phyloP scores from a whole-genome alignment of 92 coral and sea anemone species.

The Plumapathes pennacea region DNA sequence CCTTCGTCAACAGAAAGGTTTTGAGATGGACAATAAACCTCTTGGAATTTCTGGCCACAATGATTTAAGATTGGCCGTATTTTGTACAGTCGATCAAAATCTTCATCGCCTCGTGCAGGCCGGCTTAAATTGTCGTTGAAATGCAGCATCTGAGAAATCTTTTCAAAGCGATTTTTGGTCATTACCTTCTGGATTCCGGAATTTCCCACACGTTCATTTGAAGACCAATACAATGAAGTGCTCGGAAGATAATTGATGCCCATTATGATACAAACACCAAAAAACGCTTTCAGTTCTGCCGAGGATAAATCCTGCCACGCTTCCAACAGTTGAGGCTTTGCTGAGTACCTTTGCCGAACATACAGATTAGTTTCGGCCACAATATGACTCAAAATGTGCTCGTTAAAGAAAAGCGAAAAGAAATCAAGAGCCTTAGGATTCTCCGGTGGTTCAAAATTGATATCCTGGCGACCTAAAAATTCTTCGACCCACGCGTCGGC shows the following conservation, averaged over 20 bases:
- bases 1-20: conserved; percentile 18
- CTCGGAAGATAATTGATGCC: background rate
- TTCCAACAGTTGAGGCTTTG: conserved; percentile 5
- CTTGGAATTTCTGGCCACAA: background rate
- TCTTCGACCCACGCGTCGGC: conserved; percentile 3
- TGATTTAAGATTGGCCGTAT: background rate
- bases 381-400: conserved; percentile 11
- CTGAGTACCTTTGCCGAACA: conserved; percentile 5
- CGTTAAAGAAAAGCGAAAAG: conserved; percentile 6
- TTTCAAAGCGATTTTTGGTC: conserved; percentile 25
- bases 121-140: background rate
- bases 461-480: conserved; percentile 10
- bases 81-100: conserved; percentile 8
- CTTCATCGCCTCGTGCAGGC: background rate
- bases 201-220: conserved; percentile 1
- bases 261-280: conserved; percentile 4
- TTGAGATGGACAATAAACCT: background rate
- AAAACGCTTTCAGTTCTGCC: conserved; percentile 6
- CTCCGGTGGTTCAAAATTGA: background rate
- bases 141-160: conserved; percentile 1
- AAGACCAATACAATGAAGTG: conserved; percentile 6
- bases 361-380: conserved; percentile 7
- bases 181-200: conserved; percentile 9
- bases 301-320: background rate
- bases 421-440: conserved; percentile 8